A percentile compares a stretch with the other conserved stretches of the same genome.
phyloP scores from a whole-genome alignment of 2,113 vertebrate species.

The Rattus rattus region DNA sequence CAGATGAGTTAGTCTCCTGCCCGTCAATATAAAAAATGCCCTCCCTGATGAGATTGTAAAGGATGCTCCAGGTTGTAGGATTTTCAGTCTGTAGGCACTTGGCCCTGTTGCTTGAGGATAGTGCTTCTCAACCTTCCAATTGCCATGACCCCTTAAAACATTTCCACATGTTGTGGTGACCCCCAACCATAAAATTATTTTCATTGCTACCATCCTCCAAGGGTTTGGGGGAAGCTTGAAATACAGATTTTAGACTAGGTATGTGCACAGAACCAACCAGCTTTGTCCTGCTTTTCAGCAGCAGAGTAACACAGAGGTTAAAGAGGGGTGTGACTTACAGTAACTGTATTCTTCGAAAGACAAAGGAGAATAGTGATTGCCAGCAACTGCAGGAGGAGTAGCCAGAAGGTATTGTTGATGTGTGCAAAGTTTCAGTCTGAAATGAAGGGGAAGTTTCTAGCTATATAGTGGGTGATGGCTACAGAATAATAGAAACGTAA shows the following conservation, averaged over 20 bases:
- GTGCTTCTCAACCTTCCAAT: background rate
- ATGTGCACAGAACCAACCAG: background rate
- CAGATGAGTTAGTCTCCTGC: background rate
- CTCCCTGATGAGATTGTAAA: background rate
- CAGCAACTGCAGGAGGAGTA: background rate
- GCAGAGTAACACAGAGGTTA: background rate
- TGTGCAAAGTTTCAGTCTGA: background rate
- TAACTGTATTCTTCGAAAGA: background rate
- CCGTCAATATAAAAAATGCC: background rate
- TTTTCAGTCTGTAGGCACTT: background rate
- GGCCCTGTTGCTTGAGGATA: background rate
- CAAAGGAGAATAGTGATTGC: background rate
- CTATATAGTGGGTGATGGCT: rapidly evolving
- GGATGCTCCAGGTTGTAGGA: background rate
- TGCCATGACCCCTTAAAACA: background rate
- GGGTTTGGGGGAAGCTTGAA: too few species aligned
- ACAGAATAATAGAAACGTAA: background rate
- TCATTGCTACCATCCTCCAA: background rate
- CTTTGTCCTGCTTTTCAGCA: background rate
- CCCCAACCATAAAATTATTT: background rate
- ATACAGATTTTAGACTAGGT: background rate
- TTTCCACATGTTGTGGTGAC: background rate
- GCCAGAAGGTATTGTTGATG: background rate
- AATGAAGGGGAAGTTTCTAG: background rate
- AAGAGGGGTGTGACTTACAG: background rate